Percentiles rank a stretch among this genome's conserved stretches.
phyloP scores from a whole-genome alignment of 2,888 invertebrate species.

The Orgyia antiqua region DNA sequence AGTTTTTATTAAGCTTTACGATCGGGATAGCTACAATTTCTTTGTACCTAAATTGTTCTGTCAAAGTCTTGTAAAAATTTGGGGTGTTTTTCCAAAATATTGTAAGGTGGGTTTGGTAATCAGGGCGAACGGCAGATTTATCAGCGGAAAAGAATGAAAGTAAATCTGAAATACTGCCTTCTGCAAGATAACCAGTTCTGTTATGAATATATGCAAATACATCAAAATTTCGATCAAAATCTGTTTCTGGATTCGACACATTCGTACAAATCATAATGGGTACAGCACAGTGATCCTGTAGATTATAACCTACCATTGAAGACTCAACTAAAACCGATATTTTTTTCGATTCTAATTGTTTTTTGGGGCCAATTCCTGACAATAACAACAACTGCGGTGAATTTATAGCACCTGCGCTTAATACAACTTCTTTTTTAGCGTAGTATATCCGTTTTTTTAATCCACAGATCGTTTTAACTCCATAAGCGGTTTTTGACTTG shows the following conservation, averaged over 20 bases:
- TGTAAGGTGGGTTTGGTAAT: constrained; percentile 39
- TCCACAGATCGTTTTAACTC: constrained; percentile 6
- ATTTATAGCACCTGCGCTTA: constrained; percentile 67
- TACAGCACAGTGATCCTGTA: constrained; percentile 71
- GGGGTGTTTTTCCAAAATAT: constrained; percentile 42
- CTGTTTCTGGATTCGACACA: constrained; percentile 31
- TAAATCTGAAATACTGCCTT: constrained; percentile 75
- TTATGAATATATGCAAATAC: constrained; percentile 64
- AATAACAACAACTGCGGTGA: constrained; percentile 71
- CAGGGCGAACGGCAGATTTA: constrained; percentile 37
- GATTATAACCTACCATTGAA: constrained; percentile 68
- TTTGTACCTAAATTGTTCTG: constrained; percentile 23
- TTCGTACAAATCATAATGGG: constrained; percentile 50
- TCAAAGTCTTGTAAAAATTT: not conserved
- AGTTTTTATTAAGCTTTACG: constrained; percentile 32
- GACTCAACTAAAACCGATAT: constrained; percentile 52
- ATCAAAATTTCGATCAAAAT: constrained; percentile 37
- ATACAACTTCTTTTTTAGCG: constrained; percentile 61
- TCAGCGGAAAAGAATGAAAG: constrained; percentile 33
- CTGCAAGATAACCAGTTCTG: constrained; percentile 65
- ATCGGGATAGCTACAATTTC: constrained; percentile 31
- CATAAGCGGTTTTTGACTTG: constrained; percentile 8
- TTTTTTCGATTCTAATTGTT: constrained; percentile 46
- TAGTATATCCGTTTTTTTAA: constrained; percentile 1
- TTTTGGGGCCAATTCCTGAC: constrained; percentile 69